A percentile compares a stretch with the other conserved stretches of the same genome.
Conservation (phyloP, 2,888 invertebrate genomes). For the Rhorus exstirpatorius region DNA sequence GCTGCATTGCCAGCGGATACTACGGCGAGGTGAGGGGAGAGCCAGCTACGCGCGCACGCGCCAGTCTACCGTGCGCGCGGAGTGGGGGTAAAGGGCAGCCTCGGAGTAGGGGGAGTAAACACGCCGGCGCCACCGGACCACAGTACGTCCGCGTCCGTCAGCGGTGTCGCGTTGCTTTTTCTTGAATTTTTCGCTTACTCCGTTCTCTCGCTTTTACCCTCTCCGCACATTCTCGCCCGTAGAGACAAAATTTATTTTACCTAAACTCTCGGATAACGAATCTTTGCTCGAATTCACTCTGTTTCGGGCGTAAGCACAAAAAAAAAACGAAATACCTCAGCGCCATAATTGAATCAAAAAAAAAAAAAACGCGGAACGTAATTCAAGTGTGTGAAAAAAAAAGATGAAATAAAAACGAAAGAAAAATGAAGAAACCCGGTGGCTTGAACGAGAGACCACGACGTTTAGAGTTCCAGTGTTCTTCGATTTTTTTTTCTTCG, state of each 20-base stretch:
- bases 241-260: neutral
- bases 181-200: too few relatives aligned
- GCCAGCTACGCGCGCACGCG: slow-evolving; percentile 40
- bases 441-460: slow-evolving; percentile 55
- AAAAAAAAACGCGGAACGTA: neutral
- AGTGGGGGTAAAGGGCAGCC: slow-evolving; percentile 9
- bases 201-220: neutral
- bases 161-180: slow-evolving; percentile 70
- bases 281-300: neutral
- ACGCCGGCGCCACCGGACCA: slow-evolving; percentile 82
- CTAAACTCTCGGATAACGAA: neutral
- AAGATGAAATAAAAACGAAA: neutral
- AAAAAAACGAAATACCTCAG: neutral
- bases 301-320: too few relatives aligned
- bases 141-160: slow-evolving; percentile 81
- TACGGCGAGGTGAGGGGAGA: slow-evolving; percentile 33
- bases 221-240: neutral
- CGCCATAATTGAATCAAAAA: neutral
- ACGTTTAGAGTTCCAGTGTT: slow-evolving; percentile 39
- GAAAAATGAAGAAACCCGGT: slow-evolving; percentile 35
- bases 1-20: slow-evolving; percentile 21
- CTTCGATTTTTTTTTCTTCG: slow-evolving; percentile 37
- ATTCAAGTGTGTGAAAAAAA: neutral
- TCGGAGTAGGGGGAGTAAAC: slow-evolving; percentile 78
- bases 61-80: slow-evolving; percentile 5